Percentiles rank a stretch among this genome's conserved stretches.
Conservation (phyloP, 2,797 vertebrate species). For the Crenuchus spilurus region DNA sequence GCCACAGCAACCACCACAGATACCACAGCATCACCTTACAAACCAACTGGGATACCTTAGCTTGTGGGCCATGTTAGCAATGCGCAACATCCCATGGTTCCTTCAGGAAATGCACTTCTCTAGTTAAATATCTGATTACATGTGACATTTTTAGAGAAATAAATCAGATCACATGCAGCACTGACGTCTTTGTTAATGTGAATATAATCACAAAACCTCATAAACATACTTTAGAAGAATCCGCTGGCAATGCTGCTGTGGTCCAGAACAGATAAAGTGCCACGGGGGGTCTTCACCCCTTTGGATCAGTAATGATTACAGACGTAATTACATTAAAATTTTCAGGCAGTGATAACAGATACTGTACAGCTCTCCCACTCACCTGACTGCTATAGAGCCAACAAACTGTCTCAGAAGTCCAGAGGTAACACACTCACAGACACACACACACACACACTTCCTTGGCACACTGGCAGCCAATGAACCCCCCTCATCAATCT, state of each 20-base stretch:
- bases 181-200: too few relatives aligned
- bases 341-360: background rate
- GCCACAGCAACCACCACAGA: too few relatives aligned
- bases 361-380: slow-evolving; percentile 4
- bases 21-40: too few relatives aligned
- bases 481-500: too few relatives aligned
- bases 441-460: slow-evolving; percentile 20
- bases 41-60: too few relatives aligned
- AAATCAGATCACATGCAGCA: too few relatives aligned
- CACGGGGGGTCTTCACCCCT: background rate
- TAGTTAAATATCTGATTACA: too few relatives aligned
- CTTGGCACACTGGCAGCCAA: slow-evolving; percentile 39
- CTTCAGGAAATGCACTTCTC: too few relatives aligned
- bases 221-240: background rate
- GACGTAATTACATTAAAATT: background rate
- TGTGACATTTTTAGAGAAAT: too few relatives aligned
- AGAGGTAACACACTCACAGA: slow-evolving; percentile 29
- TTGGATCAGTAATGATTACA: background rate
- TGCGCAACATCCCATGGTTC: too few relatives aligned
- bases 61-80: too few relatives aligned
- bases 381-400: background rate
- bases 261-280: slow-evolving; percentile 6
- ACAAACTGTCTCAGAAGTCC: slow-evolving; percentile 22
- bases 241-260: background rate
- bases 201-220: too few relatives aligned